Evolutionary conservation across 2,113 vertebrate species (phyloP).

Genomic region (Perca schrenkii): DNA sequence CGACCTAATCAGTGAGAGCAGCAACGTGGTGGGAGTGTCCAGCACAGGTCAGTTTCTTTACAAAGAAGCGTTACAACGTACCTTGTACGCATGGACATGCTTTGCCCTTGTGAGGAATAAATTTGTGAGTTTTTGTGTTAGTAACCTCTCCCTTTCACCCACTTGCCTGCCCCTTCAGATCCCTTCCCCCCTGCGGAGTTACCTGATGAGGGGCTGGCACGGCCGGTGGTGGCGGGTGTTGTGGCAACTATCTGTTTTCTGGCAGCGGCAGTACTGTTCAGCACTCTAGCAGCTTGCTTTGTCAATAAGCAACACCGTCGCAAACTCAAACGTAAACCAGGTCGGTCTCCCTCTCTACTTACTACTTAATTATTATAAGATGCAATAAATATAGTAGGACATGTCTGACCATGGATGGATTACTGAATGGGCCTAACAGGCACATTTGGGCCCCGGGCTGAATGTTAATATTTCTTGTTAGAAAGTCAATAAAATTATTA

Average conservation of each 20-base stretch:
- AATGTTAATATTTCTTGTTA: background rate
- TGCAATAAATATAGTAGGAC: background rate
- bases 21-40: constrained; percentile 97
- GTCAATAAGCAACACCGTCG: constrained; percentile 98
- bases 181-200: constrained; percentile 95
- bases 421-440: background rate
- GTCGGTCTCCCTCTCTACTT: constrained; percentile 77
- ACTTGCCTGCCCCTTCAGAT: constrained; percentile 81
- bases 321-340: constrained; percentile 98
- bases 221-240: constrained; percentile 96
- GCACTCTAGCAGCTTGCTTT: constrained; percentile 97
- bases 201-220: constrained; percentile 94
- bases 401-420: constrained; percentile 35
- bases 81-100: background rate
- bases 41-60: constrained; percentile 90
- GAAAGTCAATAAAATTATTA: background rate
- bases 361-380: background rate
- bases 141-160: constrained; percentile 3
- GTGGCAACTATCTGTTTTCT: constrained; percentile 99
- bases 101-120: background rate
- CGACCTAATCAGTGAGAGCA: constrained; percentile 98
- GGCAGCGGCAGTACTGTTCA: constrained; percentile 97
- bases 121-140: background rate
- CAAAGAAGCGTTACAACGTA: background rate
- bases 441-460: background rate